These are phyloP conservation scores for Eilema sororculum DNA, from an alignment of 2,888 invertebrate species.

Conservation along the genomic window DNA sequence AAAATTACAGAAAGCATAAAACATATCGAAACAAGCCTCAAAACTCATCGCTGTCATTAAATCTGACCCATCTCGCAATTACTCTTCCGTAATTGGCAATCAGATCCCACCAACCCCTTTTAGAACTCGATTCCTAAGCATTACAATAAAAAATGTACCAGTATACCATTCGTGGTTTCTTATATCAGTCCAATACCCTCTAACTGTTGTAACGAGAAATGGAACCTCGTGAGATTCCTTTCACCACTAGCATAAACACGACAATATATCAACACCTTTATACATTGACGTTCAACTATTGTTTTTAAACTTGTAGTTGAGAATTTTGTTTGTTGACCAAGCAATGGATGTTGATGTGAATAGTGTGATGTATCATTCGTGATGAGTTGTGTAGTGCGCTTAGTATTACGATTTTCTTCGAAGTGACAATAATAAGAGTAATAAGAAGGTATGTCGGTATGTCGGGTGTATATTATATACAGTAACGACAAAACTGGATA, in stretches of 20 bases:
- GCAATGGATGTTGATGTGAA: constrained; percentile 24
- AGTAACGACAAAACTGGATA: constrained; percentile 27
- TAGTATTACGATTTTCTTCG: constrained; percentile 35
- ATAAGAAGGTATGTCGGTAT: constrained; percentile 8
- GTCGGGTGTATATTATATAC: constrained; percentile 11
- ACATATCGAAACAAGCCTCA: neutral
- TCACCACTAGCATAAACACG: constrained; percentile 16
- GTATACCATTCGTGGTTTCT: constrained; percentile 39
- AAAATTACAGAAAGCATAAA: neutral
- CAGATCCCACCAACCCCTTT: constrained; percentile 21
- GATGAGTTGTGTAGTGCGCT: neutral
- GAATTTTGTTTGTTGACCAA: neutral
- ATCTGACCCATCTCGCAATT: constrained; percentile 1
- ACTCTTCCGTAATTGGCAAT: constrained; percentile 34
- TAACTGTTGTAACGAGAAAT: constrained; percentile 51
- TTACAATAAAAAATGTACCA: constrained; percentile 41
- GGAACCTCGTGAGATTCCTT: constrained; percentile 48
- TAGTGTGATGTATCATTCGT: neutral
- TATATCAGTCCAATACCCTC: constrained; percentile 39
- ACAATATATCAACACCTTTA: neutral
- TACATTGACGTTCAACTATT: constrained; percentile 26
- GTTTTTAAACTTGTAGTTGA: neutral
- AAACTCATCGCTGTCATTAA: neutral
- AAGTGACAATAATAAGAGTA: constrained; percentile 40
- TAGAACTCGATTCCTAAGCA: constrained; percentile 29